A percentile compares a stretch with the other conserved stretches of the same genome.
Evolutionary conservation across 1,140 invertebrate genomes (phyloP).

Genomic region (Panagrolaimus sp.): DNA sequence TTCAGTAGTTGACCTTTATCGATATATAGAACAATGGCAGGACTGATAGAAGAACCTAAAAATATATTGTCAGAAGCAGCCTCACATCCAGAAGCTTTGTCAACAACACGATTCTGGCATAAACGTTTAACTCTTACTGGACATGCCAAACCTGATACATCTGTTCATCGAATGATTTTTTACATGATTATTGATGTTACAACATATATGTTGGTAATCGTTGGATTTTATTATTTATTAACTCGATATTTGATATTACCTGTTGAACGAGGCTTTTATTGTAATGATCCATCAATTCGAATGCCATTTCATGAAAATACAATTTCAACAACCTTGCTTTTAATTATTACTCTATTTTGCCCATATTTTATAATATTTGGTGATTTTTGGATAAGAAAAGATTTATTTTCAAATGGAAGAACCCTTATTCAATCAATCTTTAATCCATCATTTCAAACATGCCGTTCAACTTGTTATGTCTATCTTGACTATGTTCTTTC

Average conservation of each 20-base stretch:
- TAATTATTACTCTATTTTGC: neutral
- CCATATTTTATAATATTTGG: conserved; percentile 12
- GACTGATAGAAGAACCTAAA: too few relatives aligned
- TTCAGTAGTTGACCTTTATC: too few relatives aligned
- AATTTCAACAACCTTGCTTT: conserved; percentile 25
- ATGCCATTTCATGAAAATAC: conserved; percentile 30
- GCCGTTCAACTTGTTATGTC: conserved; percentile 11
- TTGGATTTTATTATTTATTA: neutral
- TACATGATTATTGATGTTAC: too few relatives aligned
- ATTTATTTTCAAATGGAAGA: neutral
- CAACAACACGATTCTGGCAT: conserved; percentile 1
- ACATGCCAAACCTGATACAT: neutral
- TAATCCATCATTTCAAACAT: neutral
- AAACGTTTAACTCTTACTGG: conserved; percentile 5
- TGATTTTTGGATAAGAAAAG: neutral
- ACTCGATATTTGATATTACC: neutral
- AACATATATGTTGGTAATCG: too few relatives aligned
- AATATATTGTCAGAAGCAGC: too few relatives aligned
- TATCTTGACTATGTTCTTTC: conserved; percentile 24
- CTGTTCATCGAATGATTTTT: too few relatives aligned
- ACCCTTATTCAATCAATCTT: neutral
- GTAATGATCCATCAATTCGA: conserved; percentile 28
- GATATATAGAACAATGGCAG: too few relatives aligned
- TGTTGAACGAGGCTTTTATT: conserved; percentile 25
- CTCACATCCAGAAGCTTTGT: neutral